These are phyloP conservation scores for Microcebus griseorufus DNA, from an alignment of 2,113 vertebrate genomes.

Conservation along the genomic window DNA sequence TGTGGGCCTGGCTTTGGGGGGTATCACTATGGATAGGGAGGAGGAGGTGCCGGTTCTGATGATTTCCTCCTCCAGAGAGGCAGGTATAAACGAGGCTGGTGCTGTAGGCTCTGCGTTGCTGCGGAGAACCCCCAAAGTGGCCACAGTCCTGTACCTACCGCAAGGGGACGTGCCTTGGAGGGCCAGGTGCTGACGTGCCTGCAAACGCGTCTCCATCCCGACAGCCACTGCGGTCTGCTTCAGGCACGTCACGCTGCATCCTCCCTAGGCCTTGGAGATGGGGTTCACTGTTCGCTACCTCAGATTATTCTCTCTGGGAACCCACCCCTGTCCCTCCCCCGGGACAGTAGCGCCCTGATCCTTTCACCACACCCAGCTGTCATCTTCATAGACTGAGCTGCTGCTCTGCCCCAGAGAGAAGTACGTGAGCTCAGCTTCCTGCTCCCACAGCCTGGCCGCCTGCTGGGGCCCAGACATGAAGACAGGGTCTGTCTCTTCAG, in stretches of 20 bases:
- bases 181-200: neutral
- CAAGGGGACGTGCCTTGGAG: neutral
- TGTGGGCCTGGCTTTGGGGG: neutral
- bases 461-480: neutral
- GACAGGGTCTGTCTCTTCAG: neutral
- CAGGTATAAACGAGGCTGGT: neutral
- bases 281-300: slow-evolving; percentile 73
- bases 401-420: neutral
- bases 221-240: neutral
- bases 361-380: neutral
- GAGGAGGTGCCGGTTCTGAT: neutral
- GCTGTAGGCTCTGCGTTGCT: neutral
- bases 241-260: neutral
- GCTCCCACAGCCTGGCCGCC: neutral
- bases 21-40: neutral
- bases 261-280: neutral
- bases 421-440: neutral
- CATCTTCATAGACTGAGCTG: neutral
- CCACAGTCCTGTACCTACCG: neutral
- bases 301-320: slow-evolving; percentile 62
- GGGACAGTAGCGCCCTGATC: slow-evolving; percentile 24
- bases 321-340: neutral
- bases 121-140: neutral
- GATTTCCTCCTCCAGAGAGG: neutral
- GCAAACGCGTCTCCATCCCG: neutral